Evolutionary conservation across 2,113 vertebrate genomes (phyloP).

Genomic region (Prietella phreatophila): DNA sequence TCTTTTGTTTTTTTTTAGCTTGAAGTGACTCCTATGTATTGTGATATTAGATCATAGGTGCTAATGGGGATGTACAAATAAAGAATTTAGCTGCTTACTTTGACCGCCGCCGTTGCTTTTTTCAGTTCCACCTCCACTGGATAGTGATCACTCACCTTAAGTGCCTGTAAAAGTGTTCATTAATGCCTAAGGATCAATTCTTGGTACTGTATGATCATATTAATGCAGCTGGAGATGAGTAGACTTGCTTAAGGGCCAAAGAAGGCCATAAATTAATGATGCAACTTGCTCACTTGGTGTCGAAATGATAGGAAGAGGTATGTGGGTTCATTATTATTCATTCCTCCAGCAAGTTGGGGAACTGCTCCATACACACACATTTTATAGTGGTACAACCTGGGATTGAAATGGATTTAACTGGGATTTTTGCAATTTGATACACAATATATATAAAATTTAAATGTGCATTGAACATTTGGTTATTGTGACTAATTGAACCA

Average conservation of each 20-base stretch:
- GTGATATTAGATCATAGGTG: background rate
- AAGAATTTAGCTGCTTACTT: constrained; percentile 43
- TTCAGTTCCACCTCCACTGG: constrained; percentile 73
- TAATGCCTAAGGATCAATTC: background rate
- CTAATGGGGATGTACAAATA: constrained; percentile 3
- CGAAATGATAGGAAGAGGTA: background rate
- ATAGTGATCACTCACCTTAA: constrained; percentile 74
- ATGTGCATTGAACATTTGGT: background rate
- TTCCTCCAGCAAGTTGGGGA: background rate
- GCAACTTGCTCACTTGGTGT: background rate
- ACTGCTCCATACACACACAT: background rate
- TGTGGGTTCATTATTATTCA: background rate
- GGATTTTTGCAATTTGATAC: background rate
- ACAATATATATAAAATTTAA: background rate
- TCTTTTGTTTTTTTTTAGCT: constrained; percentile 13
- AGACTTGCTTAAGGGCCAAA: background rate
- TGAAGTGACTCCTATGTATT: background rate
- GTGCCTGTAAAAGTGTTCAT: constrained; percentile 56
- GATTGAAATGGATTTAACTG: background rate
- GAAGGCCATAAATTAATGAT: background rate
- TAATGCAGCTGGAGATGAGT: background rate
- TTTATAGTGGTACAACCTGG: background rate
- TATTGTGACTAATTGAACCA: background rate
- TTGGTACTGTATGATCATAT: background rate
- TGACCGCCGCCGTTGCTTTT: background rate